phyloP scores from a whole-genome alignment of 2,113 vertebrate species.

The Toxotes chatareus region DNA sequence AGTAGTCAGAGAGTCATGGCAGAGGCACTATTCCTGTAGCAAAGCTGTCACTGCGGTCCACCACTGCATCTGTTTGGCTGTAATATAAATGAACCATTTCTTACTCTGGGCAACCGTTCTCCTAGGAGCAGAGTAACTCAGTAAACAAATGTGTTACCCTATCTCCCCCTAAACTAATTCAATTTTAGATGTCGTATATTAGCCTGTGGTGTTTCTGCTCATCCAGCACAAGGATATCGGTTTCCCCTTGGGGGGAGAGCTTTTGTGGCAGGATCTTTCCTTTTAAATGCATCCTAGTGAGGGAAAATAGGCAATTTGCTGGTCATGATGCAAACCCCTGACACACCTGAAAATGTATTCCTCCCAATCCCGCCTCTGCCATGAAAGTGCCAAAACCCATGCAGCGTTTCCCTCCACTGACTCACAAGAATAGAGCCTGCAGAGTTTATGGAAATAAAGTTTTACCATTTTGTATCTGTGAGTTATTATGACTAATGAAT shows the following conservation, averaged over 20 bases:
- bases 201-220: conserved; percentile 28
- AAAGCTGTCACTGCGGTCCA: conserved; percentile 34
- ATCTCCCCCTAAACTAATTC: conserved; percentile 20
- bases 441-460: background rate
- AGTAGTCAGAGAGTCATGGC: background rate
- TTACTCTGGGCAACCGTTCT: conserved; percentile 16
- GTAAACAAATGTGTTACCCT: conserved; percentile 20
- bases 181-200: conserved; percentile 24
- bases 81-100: conserved; percentile 50
- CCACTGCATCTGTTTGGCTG: conserved; percentile 28
- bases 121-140: conserved; percentile 12
- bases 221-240: conserved; percentile 14
- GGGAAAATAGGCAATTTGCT: conserved; percentile 5
- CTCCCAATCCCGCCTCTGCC: conserved; percentile 4
- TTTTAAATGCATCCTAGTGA: conserved; percentile 6
- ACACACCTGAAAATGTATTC: conserved; percentile 1
- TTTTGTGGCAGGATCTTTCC: background rate
- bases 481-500: background rate
- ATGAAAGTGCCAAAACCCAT: background rate
- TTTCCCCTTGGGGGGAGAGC: background rate
- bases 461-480: background rate
- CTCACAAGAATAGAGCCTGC: background rate
- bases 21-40: conserved; percentile 22
- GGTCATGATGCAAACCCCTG: conserved; percentile 19
- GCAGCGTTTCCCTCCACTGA: background rate